Evolutionary conservation across 1,140 invertebrate species (phyloP).

Genomic region (Ceratina calcarata): DNA sequence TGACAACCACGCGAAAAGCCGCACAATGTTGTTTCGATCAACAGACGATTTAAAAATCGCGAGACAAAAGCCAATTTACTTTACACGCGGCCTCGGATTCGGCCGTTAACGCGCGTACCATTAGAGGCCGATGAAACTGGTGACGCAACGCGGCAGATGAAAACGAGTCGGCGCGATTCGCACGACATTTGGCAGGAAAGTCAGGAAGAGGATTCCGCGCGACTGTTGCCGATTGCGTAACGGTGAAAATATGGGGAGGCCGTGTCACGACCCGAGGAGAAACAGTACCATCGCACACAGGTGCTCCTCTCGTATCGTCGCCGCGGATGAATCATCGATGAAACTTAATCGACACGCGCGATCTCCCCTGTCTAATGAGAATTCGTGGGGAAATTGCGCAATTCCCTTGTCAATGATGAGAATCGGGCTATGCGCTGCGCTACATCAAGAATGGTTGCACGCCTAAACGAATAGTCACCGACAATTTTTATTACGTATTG

Average conservation of each 20-base stretch:
- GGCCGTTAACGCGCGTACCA: neutral
- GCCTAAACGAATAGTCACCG: too few species aligned
- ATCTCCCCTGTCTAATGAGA: conserved; percentile 24
- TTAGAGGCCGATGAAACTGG: neutral
- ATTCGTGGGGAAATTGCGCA: conserved; percentile 9
- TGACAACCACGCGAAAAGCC: neutral
- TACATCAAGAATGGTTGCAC: neutral
- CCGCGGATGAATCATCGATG: conserved; percentile 38
- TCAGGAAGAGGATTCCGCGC: conserved; percentile 54
- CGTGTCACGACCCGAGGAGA: conserved; percentile 49
- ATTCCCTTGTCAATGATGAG: neutral
- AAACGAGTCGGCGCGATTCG: conserved; percentile 56
- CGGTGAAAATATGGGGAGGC: conserved; percentile 59
- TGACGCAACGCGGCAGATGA: conserved; percentile 45
- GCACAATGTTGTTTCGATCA: conserved; percentile 4
- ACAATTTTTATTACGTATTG: too few species aligned
- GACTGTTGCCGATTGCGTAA: conserved; percentile 52
- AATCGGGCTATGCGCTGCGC: neutral
- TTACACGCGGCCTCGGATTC: conserved; percentile 1
- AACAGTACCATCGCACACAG: conserved; percentile 32
- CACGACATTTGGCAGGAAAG: conserved; percentile 61
- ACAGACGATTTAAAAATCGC: neutral
- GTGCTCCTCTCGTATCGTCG: conserved; percentile 10
- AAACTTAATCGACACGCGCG: conserved; percentile 16
- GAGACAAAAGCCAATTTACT: conserved; percentile 27